phyloP scores from a whole-genome alignment of 2,888 invertebrate species.

The Parnassius apollo region DNA sequence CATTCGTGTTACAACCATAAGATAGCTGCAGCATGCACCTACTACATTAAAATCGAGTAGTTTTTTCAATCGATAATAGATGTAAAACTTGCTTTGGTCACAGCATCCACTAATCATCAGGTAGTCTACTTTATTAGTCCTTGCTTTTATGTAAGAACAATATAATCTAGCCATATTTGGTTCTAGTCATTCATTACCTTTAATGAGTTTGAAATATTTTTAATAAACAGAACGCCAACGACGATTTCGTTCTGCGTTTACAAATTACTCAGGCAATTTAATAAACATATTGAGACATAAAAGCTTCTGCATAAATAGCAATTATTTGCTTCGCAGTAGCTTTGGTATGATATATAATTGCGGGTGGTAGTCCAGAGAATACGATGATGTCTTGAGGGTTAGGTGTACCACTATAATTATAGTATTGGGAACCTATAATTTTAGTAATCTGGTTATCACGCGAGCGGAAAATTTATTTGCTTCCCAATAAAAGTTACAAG shows the following conservation, averaged over 20 bases:
- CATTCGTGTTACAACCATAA: too few relatives aligned
- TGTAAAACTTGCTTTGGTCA: too few relatives aligned
- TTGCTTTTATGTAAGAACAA: too few relatives aligned
- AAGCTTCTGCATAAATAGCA: conserved; percentile 34
- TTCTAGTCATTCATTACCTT: neutral
- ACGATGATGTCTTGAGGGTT: conserved; percentile 18
- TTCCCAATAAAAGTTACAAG: conserved; percentile 11
- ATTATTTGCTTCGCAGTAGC: conserved; percentile 19
- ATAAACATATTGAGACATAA: conserved; percentile 73
- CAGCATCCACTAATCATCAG: too few relatives aligned
- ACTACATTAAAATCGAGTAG: too few relatives aligned
- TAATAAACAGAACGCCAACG: conserved; percentile 14
- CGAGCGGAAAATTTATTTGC: conserved; percentile 13
- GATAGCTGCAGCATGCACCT: too few relatives aligned
- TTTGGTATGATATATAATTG: conserved; percentile 25
- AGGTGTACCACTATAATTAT: conserved; percentile 19
- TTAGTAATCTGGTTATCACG: conserved; percentile 22
- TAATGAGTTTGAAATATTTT: conserved; percentile 14
- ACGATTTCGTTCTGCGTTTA: conserved; percentile 42
- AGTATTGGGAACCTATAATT: conserved; percentile 15
- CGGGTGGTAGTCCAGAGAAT: conserved; percentile 1
- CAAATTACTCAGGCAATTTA: conserved; percentile 75
- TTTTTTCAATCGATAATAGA: too few relatives aligned
- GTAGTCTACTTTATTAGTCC: too few relatives aligned
- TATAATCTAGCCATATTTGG: neutral